Evolutionary conservation across 1,140 invertebrate genomes (phyloP).

Genomic region (Schlechtendalia chinensis): DNA sequence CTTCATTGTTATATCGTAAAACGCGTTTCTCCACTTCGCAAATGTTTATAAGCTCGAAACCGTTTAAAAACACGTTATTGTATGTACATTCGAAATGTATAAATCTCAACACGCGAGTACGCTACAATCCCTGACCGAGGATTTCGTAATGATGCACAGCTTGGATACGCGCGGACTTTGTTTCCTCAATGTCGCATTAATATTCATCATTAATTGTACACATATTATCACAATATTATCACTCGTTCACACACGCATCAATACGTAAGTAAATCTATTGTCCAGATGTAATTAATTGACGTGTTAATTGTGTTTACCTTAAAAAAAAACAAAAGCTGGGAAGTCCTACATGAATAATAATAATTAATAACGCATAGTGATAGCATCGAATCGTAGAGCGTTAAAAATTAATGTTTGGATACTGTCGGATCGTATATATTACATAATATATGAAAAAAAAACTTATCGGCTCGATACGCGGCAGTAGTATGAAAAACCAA

Average conservation of each 20-base stretch:
- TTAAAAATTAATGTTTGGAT: conserved; percentile 2
- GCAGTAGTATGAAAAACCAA: neutral
- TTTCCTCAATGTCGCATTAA: conserved; percentile 37
- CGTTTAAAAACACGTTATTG: neutral
- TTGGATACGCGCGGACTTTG: conserved; percentile 6
- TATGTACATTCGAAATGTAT: neutral
- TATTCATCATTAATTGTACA: conserved; percentile 34
- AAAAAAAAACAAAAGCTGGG: conserved; percentile 35
- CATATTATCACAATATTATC: conserved; percentile 3
- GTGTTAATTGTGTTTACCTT: conserved; percentile 45
- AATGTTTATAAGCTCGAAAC: neutral
- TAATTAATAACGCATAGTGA: conserved; percentile 22
- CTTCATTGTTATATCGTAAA: neutral
- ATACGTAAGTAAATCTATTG: conserved; percentile 32
- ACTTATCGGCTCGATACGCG: neutral
- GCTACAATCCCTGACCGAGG: conserved; percentile 26
- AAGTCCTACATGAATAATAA: conserved; percentile 34
- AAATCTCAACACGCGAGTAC: too few relatives aligned
- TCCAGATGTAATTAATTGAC: conserved; percentile 45
- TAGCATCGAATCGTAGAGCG: conserved; percentile 22
- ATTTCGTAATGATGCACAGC: conserved; percentile 33
- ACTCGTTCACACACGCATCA: conserved; percentile 3
- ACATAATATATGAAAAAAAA: too few relatives aligned
- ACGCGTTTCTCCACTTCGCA: neutral
- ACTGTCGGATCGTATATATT: neutral